These are phyloP conservation scores for Pempheris klunzingeri DNA, from an alignment of 2,797 vertebrate species.

Conservation along the genomic window DNA sequence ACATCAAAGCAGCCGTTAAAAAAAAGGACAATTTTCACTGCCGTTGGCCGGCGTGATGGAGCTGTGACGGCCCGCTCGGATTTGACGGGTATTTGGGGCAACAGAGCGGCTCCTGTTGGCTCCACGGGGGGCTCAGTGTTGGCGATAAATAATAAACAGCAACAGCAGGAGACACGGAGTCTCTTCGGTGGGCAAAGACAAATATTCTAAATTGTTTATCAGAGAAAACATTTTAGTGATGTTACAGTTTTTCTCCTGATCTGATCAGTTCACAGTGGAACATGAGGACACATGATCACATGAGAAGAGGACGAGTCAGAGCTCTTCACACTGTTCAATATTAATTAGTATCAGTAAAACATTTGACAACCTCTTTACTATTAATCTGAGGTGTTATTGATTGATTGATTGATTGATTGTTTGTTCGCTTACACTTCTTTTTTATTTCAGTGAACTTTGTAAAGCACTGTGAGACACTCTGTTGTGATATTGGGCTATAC, in stretches of 20 bases:
- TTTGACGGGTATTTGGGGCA: slow-evolving; percentile 39
- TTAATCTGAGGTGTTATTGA: not conserved
- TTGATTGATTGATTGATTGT: too few relatives aligned
- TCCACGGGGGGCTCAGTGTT: slow-evolving; percentile 12
- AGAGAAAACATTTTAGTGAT: slow-evolving; percentile 28
- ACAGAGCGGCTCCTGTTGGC: not conserved
- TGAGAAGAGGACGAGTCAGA: too few relatives aligned
- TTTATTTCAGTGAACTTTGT: too few relatives aligned
- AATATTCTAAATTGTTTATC: slow-evolving; percentile 53
- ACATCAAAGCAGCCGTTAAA: slow-evolving; percentile 83
- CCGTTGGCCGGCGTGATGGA: slow-evolving; percentile 46
- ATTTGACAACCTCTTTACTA: not conserved
- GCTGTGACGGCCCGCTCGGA: slow-evolving; percentile 37
- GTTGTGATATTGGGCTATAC: too few relatives aligned
- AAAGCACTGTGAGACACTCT: too few relatives aligned
- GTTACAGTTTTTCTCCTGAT: slow-evolving; percentile 20
- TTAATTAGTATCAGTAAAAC: not conserved
- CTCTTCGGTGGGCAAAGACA: slow-evolving; percentile 35
- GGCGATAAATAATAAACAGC: slow-evolving; percentile 30
- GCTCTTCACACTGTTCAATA: too few relatives aligned
- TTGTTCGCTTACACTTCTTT: too few relatives aligned
- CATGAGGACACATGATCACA: slow-evolving; percentile 15
- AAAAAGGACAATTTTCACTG: slow-evolving; percentile 63
- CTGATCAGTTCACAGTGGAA: slow-evolving; percentile 6
- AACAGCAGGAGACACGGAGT: not conserved